Conservation (phyloP, 2,888 invertebrate genomes). For the Auanema sp. region DNA sequence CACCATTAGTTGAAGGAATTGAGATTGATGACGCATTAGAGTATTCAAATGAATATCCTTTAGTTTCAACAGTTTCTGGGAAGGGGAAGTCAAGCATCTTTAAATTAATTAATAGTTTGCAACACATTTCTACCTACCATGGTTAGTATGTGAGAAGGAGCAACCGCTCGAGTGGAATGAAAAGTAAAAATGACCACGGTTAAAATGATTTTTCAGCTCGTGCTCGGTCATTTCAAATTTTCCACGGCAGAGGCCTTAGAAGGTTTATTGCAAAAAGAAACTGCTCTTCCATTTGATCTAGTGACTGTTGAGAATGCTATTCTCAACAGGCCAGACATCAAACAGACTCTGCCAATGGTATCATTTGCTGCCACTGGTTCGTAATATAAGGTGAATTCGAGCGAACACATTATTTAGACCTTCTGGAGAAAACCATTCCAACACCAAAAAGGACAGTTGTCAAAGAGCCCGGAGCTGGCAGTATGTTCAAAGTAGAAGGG, state of each 20-base stretch:
- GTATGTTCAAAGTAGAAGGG: too few species aligned
- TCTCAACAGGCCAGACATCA: not conserved
- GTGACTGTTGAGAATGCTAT: constrained; percentile 12
- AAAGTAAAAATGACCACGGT: not conserved
- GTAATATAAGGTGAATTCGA: too few species aligned
- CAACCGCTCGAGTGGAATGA: too few species aligned
- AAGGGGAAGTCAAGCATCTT: too few species aligned
- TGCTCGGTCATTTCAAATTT: constrained; percentile 46
- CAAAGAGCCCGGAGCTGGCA: too few species aligned
- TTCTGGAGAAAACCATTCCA: not conserved
- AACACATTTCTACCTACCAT: not conserved
- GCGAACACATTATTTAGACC: not conserved
- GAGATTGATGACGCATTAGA: not conserved
- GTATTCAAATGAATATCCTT: not conserved
- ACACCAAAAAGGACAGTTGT: not conserved
- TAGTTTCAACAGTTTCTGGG: not conserved
- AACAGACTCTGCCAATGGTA: too few species aligned
- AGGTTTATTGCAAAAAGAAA: constrained; percentile 27
- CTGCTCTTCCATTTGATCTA: constrained; percentile 39
- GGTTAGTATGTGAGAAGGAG: not conserved
- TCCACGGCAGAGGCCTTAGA: constrained; percentile 31
- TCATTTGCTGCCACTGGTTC: too few species aligned
- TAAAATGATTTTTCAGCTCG: constrained; percentile 31
- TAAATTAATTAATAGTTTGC: not conserved
- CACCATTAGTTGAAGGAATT: not conserved